A percentile compares a stretch with the other conserved stretches of the same genome.
phyloP scores from a whole-genome alignment of 2,888 invertebrate genomes.

The Carcina quercana region DNA sequence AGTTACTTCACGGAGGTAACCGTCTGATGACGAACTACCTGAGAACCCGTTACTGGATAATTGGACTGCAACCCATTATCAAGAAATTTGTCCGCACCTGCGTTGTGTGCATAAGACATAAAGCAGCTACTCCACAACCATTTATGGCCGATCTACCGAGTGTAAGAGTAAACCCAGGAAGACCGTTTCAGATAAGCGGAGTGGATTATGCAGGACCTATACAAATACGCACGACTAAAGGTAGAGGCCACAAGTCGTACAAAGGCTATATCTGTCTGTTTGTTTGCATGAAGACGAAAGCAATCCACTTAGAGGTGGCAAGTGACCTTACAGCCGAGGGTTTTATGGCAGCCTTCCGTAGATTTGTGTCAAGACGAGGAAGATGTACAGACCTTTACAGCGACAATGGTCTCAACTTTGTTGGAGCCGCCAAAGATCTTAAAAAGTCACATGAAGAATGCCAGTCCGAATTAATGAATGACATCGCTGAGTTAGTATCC shows the following conservation, averaged over 20 bases:
- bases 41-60: conserved; percentile 12
- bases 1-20: conserved; percentile 19
- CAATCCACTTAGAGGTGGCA: conserved; percentile 5
- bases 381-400: conserved; percentile 5
- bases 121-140: not conserved
- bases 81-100: conserved; percentile 9
- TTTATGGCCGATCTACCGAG: conserved; percentile 1
- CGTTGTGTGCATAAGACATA: conserved; percentile 11
- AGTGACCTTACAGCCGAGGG: conserved; percentile 1
- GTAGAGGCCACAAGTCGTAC: conserved; percentile 8
- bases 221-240: conserved; percentile 8
- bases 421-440: conserved; percentile 12
- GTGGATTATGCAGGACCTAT: conserved; percentile 13
- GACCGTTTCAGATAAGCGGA: conserved; percentile 9
- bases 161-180: not conserved
- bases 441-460: conserved; percentile 4
- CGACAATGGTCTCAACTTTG: conserved; percentile 17
- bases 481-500: conserved; percentile 12
- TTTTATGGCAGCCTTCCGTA: conserved; percentile 6
- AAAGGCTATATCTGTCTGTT: conserved; percentile 1
- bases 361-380: conserved; percentile 6
- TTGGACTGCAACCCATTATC: conserved; percentile 4
- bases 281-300: conserved; percentile 2
- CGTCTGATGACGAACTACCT: conserved; percentile 14
- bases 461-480: conserved; percentile 2